Evolutionary conservation across 2,888 invertebrate genomes (phyloP).

Genomic region (Uropetala carovei): DNA sequence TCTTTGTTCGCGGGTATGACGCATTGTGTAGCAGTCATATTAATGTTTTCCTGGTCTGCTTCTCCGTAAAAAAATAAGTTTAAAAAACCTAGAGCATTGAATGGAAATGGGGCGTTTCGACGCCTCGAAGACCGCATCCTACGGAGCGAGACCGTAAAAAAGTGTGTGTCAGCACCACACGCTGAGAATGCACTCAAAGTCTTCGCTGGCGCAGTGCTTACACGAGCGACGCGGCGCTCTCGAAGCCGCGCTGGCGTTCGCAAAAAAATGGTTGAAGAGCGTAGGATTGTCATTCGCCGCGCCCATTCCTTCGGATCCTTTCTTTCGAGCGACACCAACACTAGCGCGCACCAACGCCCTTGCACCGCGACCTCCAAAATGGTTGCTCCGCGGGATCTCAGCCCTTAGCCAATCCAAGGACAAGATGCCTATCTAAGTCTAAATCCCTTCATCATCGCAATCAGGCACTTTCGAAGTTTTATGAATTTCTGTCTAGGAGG

Average conservation of each 20-base stretch:
- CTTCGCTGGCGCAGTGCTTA: background rate
- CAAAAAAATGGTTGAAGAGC: background rate
- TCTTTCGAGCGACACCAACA: slow-evolving; percentile 1
- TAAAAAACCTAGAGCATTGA: background rate
- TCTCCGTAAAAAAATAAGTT: background rate
- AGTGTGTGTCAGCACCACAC: background rate
- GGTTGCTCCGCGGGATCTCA: background rate
- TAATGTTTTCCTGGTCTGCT: background rate
- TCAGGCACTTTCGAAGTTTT: slow-evolving; percentile 8
- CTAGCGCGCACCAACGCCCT: slow-evolving; percentile 13
- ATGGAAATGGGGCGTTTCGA: background rate
- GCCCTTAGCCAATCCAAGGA: slow-evolving; percentile 23
- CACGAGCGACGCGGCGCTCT: background rate
- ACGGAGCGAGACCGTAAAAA: background rate
- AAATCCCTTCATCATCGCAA: slow-evolving; percentile 35
- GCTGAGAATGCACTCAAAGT: background rate
- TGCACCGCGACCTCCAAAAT: slow-evolving; percentile 20
- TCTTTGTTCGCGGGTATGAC: too few species aligned
- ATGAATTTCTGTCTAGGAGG: background rate
- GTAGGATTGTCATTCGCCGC: slow-evolving; percentile 19
- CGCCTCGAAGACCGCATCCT: background rate
- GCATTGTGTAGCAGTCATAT: too few species aligned
- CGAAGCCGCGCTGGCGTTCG: background rate
- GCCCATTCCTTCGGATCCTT: background rate
- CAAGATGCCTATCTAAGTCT: background rate